Conservation (phyloP, 2,113 vertebrate genomes). For the Malurus elegans region DNA sequence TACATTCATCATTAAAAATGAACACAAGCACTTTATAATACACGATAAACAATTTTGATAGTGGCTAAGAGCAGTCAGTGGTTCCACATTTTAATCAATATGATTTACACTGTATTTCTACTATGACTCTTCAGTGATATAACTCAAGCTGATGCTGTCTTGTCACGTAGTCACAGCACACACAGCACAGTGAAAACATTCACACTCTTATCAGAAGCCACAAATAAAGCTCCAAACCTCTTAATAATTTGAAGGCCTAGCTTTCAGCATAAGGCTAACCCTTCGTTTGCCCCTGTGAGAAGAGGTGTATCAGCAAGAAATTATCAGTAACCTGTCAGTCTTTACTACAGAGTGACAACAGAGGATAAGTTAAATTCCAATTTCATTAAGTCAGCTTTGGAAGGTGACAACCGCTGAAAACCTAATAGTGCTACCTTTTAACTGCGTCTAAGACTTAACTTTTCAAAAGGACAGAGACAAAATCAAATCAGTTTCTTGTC, state of each 20-base stretch:
- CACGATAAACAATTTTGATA: accelerated
- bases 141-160: neutral
- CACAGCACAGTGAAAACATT: neutral
- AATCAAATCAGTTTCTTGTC: neutral
- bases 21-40: neutral
- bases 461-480: neutral
- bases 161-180: neutral
- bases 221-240: neutral
- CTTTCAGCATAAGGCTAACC: neutral
- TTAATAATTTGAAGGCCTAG: neutral
- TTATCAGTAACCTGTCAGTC: neutral
- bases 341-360: neutral
- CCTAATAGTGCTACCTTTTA: neutral
- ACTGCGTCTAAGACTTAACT: neutral
- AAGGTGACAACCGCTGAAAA: neutral
- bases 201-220: neutral
- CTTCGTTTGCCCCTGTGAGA: neutral
- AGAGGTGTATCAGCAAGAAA: neutral
- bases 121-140: neutral
- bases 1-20: neutral
- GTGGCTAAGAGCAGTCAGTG: neutral
- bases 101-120: neutral
- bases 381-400: neutral
- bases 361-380: neutral
- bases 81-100: neutral